phyloP scores from a whole-genome alignment of 2,113 vertebrate genomes.

The Numenius arquata region DNA sequence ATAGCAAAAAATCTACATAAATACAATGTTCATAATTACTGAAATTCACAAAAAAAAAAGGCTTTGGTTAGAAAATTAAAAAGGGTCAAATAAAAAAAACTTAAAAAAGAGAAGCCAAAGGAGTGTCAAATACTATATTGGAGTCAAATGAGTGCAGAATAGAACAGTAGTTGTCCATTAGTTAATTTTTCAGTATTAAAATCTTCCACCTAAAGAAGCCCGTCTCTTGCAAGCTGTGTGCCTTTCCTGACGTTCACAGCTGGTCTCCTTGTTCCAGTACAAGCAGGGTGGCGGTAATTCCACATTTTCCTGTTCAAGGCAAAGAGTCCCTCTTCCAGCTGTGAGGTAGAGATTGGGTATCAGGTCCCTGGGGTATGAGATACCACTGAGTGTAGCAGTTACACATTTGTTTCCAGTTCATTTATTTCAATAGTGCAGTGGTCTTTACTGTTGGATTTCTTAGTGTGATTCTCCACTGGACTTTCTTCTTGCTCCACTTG shows the following conservation, averaged over 20 bases:
- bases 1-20: neutral
- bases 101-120: neutral
- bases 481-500: constrained; percentile 83
- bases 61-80: constrained; percentile 57
- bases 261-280: constrained; percentile 31
- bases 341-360: constrained; percentile 61
- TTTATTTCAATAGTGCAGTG: constrained; percentile 95
- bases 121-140: neutral
- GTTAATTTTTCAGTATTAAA: constrained; percentile 15
- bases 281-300: neutral
- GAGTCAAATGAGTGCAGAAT: constrained; percentile 32
- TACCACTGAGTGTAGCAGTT: constrained; percentile 35
- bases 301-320: constrained; percentile 51
- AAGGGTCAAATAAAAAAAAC: constrained; percentile 26
- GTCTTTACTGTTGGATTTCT: constrained; percentile 81
- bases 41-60: constrained; percentile 25
- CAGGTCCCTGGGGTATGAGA: constrained; percentile 40
- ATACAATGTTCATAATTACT: neutral
- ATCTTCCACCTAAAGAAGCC: constrained; percentile 28
- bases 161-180: neutral
- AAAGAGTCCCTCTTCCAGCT: constrained; percentile 54
- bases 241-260: constrained; percentile 54
- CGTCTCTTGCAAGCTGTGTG: constrained; percentile 7
- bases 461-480: constrained; percentile 66
- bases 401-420: constrained; percentile 95